phyloP scores from a whole-genome alignment of 2,888 invertebrate genomes.

The Cosmia pyralina region DNA sequence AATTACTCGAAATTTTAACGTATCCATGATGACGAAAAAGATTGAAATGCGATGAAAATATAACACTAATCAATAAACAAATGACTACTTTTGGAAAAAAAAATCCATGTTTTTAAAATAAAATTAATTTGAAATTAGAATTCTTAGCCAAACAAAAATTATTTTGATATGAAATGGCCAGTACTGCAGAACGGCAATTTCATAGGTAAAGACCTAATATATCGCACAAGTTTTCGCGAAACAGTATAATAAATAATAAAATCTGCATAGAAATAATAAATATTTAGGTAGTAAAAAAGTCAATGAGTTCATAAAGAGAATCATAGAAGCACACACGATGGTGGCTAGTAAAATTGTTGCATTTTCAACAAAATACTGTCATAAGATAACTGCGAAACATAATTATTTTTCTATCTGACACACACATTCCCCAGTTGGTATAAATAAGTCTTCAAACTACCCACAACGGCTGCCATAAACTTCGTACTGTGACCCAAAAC shows the following conservation, averaged over 20 bases:
- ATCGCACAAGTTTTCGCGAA: neutral
- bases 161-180: no score
- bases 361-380: neutral
- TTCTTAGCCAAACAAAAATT: no score
- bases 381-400: neutral
- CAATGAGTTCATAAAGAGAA: neutral
- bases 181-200: no score
- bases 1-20: no score
- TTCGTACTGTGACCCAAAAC: constrained; percentile 25
- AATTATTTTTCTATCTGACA: constrained; percentile 4
- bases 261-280: neutral
- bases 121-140: no score
- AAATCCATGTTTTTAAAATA: no score
- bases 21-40: no score
- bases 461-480: constrained; percentile 29
- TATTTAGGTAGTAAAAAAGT: neutral
- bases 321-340: neutral
- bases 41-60: no score
- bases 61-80: no score
- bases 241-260: neutral
- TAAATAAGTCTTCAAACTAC: constrained; percentile 28
- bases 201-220: no score
- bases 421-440: neutral
- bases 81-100: no score
- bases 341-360: neutral